Base-by-base conservation (phyloP, 2,113 vertebrate species). In the Ctenodactylus gundi region DNA sequence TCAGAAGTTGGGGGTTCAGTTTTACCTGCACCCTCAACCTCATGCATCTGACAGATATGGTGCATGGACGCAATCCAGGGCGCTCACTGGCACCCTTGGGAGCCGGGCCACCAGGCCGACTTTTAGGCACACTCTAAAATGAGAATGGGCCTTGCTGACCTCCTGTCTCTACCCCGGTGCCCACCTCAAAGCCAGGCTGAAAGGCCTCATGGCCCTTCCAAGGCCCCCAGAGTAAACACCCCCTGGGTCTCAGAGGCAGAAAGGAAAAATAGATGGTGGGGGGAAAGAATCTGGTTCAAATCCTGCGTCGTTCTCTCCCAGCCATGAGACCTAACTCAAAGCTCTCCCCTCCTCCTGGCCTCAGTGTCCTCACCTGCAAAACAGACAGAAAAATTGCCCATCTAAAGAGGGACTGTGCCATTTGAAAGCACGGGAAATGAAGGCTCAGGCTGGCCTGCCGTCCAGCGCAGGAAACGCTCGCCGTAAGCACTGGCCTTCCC, bases 321-420 rank as follows among this genome's bases (percentile, higher is more conserved):
- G 14, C 23, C 13, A 34, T 8, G 41, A 3, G 72, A 17, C 44
- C 31, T 6, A 10, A 23, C 29, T 65, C 51, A 6, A 57, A 80
- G 9, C 34, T 57, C 15, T 23, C 12, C 44, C 11, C 25, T 70
- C 46, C 34, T 3, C 53, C 89, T 7, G 20, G 23, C 31, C 72
- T 85, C 80, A 53, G 85, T 75, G 29, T 93, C 77, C 81, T 92
- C 49, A 4, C 89, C 85, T 92, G 81, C 7, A 62, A 83, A 84
- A 46, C 21, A 80, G 57, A 53, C 82, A 73, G 73, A 46, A 70
- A 89, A n/a, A 18, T 17, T 58, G 4, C 51, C 46, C 27, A 7
- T 8, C 73, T 57, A 8, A 46, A 57, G 41, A 65, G 12, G 36
- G 10, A 2, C 0, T 0, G 20, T 13, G 14, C 11, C 62, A 13